Evolutionary conservation across 2,888 invertebrate genomes (phyloP), one percentile per base, ranked within the genome.

Genomic region (Eupelmus urozonus): DNA sequence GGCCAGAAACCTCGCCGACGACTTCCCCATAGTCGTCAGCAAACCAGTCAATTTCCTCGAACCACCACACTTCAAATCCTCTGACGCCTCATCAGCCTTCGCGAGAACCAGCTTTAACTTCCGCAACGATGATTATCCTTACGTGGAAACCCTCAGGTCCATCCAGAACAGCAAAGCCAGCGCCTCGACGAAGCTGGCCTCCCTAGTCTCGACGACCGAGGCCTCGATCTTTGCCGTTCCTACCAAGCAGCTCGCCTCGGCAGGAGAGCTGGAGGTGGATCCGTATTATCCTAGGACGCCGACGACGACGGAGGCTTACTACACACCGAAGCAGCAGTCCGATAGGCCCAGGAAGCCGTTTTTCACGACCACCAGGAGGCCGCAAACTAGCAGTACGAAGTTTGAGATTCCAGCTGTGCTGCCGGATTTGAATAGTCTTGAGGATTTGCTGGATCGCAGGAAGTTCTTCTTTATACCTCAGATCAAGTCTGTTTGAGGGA

Each of bases 381-480:
- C 81, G 0, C 74, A 65, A 0, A 40, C 74, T 0, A 80, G 59
- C 59, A 81, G 65, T 29, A 72, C 81, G 7, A 74, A 82, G 23
- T 84, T 88, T 16, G 80, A 85, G n/a, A 83, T 88, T 27, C 88
- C 88, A 0, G 82, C 84, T 29, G 82, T 84, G 4, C 69, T 87
- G n/a, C 88, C 88, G 0, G 87, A 88, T 81, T 77, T 88, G 1
- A 88, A 87, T 57, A 85, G 81, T 16, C 72, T 88, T 1, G 87
- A 87, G 5, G 88, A 88, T 76, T 81, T 88, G 34, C 83, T 88
- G 5, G 88, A 88, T 76, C 85, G 88, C 29, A 83, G 88, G 18
- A 88, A 87, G 62, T 75, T 84, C 9, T 85, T 88, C 60, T 88
- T 85, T 13, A 88, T 88, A 69, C 87, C 88, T 1, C 83, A 82